Percentiles rank a stretch among this genome's conserved stretches.
Evolutionary conservation across 1,140 invertebrate genomes (phyloP).

Genomic region (Phortica variegata): DNA sequence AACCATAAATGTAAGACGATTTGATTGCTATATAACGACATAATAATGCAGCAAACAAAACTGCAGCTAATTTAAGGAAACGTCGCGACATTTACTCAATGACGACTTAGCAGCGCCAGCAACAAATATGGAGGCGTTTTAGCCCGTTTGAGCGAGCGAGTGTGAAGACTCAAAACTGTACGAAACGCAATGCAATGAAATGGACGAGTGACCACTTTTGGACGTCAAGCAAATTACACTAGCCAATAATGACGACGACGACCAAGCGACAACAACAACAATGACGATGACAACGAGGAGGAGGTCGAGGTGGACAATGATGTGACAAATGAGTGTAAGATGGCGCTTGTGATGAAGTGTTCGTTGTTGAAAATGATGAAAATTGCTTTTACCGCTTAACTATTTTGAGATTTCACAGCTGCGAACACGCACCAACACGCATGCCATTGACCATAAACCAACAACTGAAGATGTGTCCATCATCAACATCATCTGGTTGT

Average conservation of each 20-base stretch:
- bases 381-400: conserved; percentile 22
- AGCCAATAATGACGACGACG: no score
- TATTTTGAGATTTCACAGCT: background rate
- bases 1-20: no score
- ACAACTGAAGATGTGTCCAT: no score
- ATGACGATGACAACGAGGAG: no score
- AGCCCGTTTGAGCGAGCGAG: no score
- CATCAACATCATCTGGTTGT: no score
- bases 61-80: conserved; percentile 52
- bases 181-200: conserved; percentile 25
- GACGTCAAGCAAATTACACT: conserved; percentile 53
- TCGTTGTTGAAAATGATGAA: conserved; percentile 19
- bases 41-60: conserved; percentile 35
- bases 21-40: no score
- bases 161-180: no score
- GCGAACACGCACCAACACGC: conserved; percentile 20
- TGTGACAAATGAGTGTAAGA: conserved; percentile 53
- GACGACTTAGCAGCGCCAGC: conserved; percentile 24
- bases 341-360: conserved; percentile 39
- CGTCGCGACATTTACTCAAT: conserved; percentile 26
- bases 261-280: no score
- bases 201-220: conserved; percentile 50
- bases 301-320: no score
- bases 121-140: conserved; percentile 45
- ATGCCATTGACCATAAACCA: conserved; percentile 16